These are phyloP conservation scores for Setipinna tenuifilis DNA, from an alignment of 2,797 vertebrate species.

Conservation along the genomic window DNA sequence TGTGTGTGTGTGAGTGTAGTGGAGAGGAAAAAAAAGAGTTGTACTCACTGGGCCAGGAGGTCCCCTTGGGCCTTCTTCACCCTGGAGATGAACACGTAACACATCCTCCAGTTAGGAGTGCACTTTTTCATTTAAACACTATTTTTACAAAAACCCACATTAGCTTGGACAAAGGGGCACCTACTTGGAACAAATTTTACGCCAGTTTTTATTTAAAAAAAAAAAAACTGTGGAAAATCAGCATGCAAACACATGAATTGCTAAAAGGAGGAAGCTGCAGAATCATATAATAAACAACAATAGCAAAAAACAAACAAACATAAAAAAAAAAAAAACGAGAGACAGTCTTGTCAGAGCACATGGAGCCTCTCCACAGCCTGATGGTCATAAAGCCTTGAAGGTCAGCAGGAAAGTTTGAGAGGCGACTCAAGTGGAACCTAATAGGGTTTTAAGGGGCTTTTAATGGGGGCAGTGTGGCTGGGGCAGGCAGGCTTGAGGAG, in stretches of 20 bases:
- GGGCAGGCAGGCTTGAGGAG: background rate
- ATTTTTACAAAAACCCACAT: background rate
- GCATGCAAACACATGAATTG: background rate
- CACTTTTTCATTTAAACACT: no score
- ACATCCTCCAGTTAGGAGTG: background rate
- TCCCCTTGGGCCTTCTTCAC: conserved; percentile 78
- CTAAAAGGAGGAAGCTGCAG: background rate
- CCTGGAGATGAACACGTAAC: conserved; percentile 64
- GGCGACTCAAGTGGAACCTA: conserved; percentile 22
- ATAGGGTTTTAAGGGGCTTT: background rate
- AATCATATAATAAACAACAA: background rate
- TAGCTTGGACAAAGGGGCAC: no score
- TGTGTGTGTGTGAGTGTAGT: background rate
- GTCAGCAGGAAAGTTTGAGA: background rate
- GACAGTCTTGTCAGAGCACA: background rate
- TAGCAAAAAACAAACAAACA: background rate
- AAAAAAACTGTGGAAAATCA: no score
- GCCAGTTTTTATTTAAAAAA: no score
- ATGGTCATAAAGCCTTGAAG: background rate
- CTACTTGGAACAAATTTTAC: no score
- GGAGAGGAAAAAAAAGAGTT: conserved; percentile 16
- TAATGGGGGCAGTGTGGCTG: background rate
- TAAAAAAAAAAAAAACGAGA: background rate
- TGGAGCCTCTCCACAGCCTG: background rate
- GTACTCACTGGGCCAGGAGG: conserved; percentile 81